Conservation (phyloP, 2,797 vertebrate species). For the Percopsis omiscomaycus region DNA sequence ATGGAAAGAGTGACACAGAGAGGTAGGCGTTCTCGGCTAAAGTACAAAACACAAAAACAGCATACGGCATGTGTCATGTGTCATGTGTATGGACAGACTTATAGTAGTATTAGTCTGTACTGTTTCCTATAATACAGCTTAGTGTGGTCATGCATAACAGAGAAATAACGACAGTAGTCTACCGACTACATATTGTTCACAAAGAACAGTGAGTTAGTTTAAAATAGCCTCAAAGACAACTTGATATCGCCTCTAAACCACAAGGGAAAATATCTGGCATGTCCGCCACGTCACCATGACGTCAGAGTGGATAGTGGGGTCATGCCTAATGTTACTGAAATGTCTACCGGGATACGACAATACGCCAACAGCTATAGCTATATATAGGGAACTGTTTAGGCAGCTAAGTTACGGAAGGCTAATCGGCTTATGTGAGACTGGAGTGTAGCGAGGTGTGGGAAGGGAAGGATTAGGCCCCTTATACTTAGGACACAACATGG, state of each 20-base stretch:
- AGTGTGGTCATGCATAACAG: too few relatives aligned
- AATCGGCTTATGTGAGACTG: slow-evolving; percentile 67
- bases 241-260: slow-evolving; percentile 8
- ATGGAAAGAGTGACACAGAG: slow-evolving; percentile 10
- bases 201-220: too few relatives aligned
- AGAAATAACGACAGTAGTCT: too few relatives aligned
- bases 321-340: slow-evolving; percentile 2
- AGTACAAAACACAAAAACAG: slow-evolving; percentile 29
- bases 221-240: slow-evolving; percentile 19
- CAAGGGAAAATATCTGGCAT: slow-evolving; percentile 3
- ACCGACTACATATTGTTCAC: too few relatives aligned
- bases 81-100: background rate
- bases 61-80: slow-evolving; percentile 32
- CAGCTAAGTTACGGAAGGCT: slow-evolving; percentile 51
- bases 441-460: slow-evolving; percentile 16
- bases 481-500: background rate
- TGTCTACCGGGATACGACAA: slow-evolving; percentile 1
- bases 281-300: slow-evolving; percentile 32
- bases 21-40: too few relatives aligned
- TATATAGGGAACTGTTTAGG: slow-evolving; percentile 53
- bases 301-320: slow-evolving; percentile 25
- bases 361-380: slow-evolving; percentile 9
- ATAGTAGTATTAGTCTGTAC: background rate
- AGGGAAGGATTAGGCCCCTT: slow-evolving; percentile 18
- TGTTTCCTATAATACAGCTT: too few relatives aligned